Percentiles rank a stretch among this genome's conserved stretches.
Conservation (phyloP, 2,888 invertebrate species). For the Agelastica alni region DNA sequence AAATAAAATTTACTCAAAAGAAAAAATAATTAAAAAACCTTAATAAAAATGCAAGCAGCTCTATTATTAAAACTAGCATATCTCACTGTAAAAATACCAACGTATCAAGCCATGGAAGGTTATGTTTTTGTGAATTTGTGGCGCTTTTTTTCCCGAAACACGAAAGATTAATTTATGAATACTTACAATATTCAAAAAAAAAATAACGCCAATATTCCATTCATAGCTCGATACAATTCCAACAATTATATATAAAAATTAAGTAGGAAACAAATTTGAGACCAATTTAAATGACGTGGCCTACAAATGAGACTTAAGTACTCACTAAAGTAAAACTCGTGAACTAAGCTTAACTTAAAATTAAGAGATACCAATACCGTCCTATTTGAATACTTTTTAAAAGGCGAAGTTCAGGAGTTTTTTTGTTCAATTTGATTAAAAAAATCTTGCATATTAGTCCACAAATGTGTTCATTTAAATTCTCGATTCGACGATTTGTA, state of each 20-base stretch:
- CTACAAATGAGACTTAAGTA: constrained; percentile 6
- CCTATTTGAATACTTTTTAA: constrained; percentile 2
- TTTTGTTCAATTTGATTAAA: neutral
- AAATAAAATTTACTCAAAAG: constrained; percentile 19
- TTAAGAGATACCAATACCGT: constrained; percentile 6
- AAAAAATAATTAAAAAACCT: constrained; percentile 18
- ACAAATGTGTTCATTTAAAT: no score
- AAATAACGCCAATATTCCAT: no score
- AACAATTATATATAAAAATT: neutral
- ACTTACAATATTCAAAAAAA: neutral
- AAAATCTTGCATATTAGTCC: neutral
- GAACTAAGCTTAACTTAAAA: constrained; percentile 9
- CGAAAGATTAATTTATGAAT: neutral
- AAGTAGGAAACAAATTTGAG: constrained; percentile 16
- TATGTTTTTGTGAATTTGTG: no score
- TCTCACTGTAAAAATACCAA: constrained; percentile 22
- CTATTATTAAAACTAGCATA: constrained; percentile 13
- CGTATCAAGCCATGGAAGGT: constrained; percentile 9
- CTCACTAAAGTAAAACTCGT: constrained; percentile 7
- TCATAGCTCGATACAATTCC: constrained; percentile 5
- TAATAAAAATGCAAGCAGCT: constrained; percentile 9
- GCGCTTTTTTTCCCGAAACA: no score
- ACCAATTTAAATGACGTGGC: constrained; percentile 11
- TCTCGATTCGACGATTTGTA: no score
- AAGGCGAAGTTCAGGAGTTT: constrained; percentile 10